Evolutionary conservation across 53 echinoderm and acorn worm genomes (phyloP).

Genomic region (Apostichopus leukothele): DNA sequence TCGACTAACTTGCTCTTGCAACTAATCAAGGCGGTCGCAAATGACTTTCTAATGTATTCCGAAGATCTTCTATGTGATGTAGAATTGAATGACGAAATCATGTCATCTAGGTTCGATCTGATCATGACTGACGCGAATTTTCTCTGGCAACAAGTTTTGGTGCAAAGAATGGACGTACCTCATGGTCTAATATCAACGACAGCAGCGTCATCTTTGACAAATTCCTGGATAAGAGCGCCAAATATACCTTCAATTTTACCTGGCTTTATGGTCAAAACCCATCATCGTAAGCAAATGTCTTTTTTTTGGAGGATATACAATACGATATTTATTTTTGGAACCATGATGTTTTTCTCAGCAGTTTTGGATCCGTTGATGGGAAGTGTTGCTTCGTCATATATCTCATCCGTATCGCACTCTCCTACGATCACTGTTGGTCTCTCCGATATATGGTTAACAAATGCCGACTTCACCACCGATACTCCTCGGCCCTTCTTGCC

Average conservation of each 20-base stretch:
- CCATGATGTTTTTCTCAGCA: background rate
- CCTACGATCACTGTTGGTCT: slow-evolving; percentile 42
- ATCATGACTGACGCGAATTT: slow-evolving; percentile 7
- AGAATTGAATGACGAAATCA: background rate
- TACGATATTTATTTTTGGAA: background rate
- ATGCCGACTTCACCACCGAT: slow-evolving; percentile 66
- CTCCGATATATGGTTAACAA: slow-evolving; percentile 71
- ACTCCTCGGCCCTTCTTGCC: slow-evolving; percentile 73
- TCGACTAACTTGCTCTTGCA: background rate
- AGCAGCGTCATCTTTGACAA: background rate
- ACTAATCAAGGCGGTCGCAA: background rate
- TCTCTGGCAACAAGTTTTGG: slow-evolving; percentile 4
- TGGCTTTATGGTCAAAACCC: slow-evolving; percentile 6
- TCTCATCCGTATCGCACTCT: no score
- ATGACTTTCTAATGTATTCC: background rate
- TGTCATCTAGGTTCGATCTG: background rate
- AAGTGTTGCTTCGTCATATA: background rate
- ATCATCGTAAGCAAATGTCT: slow-evolving; percentile 5
- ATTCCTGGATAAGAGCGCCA: slow-evolving; percentile 13
- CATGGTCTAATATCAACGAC: background rate
- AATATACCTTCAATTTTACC: slow-evolving; percentile 21
- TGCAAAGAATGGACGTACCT: background rate
- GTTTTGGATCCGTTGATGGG: background rate
- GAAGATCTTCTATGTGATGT: slow-evolving; percentile 1
- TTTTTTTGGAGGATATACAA: slow-evolving; percentile 21